Percentiles rank a stretch among this genome's conserved stretches.
Evolutionary conservation across 2,113 vertebrate species (phyloP).

Genomic region (Aspiorhynchus laticeps): DNA sequence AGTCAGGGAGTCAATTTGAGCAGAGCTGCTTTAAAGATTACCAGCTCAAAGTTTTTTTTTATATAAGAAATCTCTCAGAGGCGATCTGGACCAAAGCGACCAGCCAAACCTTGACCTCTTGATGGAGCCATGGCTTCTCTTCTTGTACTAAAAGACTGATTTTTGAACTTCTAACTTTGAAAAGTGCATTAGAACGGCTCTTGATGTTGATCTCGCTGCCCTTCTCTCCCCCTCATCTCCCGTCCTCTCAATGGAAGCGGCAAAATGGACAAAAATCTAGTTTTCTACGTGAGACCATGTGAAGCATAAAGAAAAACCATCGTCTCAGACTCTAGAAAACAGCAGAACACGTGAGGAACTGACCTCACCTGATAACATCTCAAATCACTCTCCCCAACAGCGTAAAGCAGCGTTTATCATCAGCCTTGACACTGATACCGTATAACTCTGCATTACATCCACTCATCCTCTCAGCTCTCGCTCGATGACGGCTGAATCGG

Average conservation of each 20-base stretch:
- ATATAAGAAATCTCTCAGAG: background rate
- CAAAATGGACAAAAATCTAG: background rate
- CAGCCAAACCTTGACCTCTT: background rate
- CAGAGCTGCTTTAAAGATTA: background rate
- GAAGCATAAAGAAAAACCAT: background rate
- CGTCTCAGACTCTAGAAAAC: background rate
- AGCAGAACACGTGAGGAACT: background rate
- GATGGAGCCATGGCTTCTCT: background rate
- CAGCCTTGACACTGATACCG: background rate
- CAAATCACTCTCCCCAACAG: background rate
- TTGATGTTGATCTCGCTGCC: background rate
- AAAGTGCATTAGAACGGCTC: background rate
- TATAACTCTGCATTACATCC: background rate
- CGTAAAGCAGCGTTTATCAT: background rate
- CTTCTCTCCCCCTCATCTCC: background rate
- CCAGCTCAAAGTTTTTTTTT: background rate
- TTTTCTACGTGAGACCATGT: background rate
- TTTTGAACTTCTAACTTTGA: background rate
- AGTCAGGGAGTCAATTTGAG: background rate
- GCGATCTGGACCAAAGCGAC: background rate
- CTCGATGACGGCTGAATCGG: background rate
- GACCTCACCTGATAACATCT: conserved; percentile 20
- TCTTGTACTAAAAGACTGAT: background rate
- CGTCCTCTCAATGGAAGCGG: background rate
- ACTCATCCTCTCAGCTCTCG: background rate